phyloP scores from a whole-genome alignment of 2,888 invertebrate species.

The Heteropelma amictum region DNA sequence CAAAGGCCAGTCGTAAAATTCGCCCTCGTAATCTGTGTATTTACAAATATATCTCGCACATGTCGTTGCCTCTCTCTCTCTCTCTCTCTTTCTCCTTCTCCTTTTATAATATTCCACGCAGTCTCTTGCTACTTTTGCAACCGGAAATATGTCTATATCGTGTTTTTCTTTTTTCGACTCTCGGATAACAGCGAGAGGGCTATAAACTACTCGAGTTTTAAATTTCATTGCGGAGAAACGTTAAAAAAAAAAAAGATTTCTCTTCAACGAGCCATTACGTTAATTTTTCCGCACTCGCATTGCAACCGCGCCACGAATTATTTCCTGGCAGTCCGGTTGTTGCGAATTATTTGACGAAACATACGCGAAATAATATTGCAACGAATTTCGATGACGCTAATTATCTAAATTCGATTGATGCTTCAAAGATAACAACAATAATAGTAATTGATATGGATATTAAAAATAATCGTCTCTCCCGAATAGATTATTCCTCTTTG shows the following conservation, averaged over 20 bases:
- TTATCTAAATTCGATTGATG: too few species aligned
- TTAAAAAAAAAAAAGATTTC: background rate
- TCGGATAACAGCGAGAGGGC: background rate
- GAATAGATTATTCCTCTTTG: too few species aligned
- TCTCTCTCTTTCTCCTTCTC: background rate
- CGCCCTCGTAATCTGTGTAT: conserved; percentile 30
- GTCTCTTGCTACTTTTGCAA: too few species aligned
- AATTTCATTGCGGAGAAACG: background rate
- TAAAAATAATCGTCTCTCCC: too few species aligned
- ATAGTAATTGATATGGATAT: too few species aligned
- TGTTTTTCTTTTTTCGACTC: conserved; percentile 1
- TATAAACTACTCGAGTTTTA: background rate
- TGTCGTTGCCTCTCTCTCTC: background rate
- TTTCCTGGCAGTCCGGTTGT: background rate
- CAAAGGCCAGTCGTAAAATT: conserved; percentile 8
- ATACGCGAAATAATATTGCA: too few species aligned
- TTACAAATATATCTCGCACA: conserved; percentile 41
- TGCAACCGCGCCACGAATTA: conserved; percentile 3
- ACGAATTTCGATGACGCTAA: too few species aligned
- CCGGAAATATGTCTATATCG: conserved; percentile 12
- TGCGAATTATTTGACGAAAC: too few species aligned
- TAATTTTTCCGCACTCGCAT: conserved; percentile 11
- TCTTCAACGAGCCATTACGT: conserved; percentile 2
- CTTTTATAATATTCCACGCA: background rate
- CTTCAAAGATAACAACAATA: too few species aligned